Percentiles rank a stretch among this genome's conserved stretches.
Evolutionary conservation across 2,113 vertebrate species (phyloP).

Genomic region (Myrmecophaga tridactyla): DNA sequence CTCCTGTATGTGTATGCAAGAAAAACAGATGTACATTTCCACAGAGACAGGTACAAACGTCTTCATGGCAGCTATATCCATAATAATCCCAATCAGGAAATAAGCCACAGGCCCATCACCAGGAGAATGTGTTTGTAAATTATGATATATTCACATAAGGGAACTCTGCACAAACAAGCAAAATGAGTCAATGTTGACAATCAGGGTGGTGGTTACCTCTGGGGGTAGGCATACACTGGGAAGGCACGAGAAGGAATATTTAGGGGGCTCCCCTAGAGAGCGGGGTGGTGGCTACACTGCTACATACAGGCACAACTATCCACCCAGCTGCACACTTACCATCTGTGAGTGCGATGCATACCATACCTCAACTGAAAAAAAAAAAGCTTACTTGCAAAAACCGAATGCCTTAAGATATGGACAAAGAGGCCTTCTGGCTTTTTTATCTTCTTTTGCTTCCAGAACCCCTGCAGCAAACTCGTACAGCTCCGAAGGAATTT

Average conservation of each 20-base stretch:
- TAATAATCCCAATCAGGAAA: neutral
- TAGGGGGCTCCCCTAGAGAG: neutral
- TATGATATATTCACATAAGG: neutral
- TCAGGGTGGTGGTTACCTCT: neutral
- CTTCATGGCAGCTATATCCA: neutral
- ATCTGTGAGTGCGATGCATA: neutral
- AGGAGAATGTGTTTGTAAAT: neutral
- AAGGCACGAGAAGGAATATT: neutral
- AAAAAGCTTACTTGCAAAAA: slow-evolving; percentile 89
- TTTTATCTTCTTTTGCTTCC: slow-evolving; percentile 84
- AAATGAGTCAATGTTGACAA: neutral
- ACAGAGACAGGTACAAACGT: neutral
- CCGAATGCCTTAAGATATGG: slow-evolving; percentile 89
- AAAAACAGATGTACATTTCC: neutral
- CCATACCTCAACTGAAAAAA: neutral
- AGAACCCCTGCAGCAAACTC: slow-evolving; percentile 82
- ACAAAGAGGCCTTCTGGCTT: slow-evolving; percentile 85
- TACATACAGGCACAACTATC: rapidly evolving
- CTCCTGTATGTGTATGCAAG: neutral
- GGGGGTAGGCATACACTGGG: neutral
- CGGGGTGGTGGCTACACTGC: neutral
- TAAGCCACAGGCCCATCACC: neutral
- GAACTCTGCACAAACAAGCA: neutral
- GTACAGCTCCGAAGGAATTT: slow-evolving; percentile 85
- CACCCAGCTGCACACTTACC: neutral